Evolutionary conservation across 2,113 vertebrate species (phyloP).

Genomic region (Anthoscopus minutus): DNA sequence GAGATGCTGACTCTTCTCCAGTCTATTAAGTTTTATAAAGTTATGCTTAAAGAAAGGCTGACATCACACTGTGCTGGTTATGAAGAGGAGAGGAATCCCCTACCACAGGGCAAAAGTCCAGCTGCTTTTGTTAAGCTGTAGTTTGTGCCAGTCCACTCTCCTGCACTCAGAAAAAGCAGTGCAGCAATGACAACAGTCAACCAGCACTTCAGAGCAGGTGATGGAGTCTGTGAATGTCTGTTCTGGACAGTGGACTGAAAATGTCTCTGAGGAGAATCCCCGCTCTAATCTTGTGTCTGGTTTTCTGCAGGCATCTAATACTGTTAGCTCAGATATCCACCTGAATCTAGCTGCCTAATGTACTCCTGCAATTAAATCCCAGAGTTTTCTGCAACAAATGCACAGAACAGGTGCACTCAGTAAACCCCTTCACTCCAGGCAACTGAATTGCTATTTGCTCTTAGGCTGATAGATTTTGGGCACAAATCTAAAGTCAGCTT

Average conservation of each 20-base stretch:
- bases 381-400: not conserved
- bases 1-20: not conserved
- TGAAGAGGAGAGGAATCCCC: not conserved
- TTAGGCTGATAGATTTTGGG: not conserved
- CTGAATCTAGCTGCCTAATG: not conserved
- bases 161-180: not conserved
- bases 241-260: not conserved
- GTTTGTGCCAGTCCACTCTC: not conserved
- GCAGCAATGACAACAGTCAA: not conserved
- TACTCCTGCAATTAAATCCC: not conserved
- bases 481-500: not conserved
- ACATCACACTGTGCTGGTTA: not conserved
- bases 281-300: not conserved
- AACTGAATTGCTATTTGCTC: not conserved
- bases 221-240: not conserved
- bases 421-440: not conserved
- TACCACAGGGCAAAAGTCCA: not conserved
- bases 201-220: not conserved
- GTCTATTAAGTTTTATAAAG: not conserved
- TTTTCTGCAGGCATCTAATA: not conserved
- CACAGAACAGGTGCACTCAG: not conserved
- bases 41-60: not conserved
- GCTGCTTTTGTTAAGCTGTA: accelerated
- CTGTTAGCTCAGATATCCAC: not conserved
- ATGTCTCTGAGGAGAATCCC: not conserved